These are phyloP conservation scores for Eulemur macaco DNA, from an alignment of 2,113 vertebrate genomes.

Conservation along the genomic window DNA sequence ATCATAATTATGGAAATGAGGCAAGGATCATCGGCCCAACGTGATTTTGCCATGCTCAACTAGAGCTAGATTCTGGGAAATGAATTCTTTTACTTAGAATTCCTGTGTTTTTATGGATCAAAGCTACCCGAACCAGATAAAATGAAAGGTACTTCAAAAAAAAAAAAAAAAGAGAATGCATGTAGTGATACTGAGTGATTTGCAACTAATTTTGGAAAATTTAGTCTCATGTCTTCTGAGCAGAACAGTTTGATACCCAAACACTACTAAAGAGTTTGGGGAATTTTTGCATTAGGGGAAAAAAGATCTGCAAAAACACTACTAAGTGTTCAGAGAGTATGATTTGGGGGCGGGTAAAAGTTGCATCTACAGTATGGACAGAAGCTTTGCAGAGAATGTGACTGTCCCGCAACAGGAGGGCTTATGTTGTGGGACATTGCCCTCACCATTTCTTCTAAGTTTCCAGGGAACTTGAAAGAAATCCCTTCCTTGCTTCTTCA, in stretches of 20 bases:
- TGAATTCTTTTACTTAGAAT: background rate
- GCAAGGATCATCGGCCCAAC: background rate
- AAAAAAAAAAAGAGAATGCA: background rate
- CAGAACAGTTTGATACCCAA: background rate
- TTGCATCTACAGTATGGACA: rapidly evolving
- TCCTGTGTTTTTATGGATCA: background rate
- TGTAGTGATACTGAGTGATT: background rate
- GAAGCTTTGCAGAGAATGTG: background rate
- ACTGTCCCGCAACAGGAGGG: background rate
- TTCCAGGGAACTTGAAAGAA: background rate
- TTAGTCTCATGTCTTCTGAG: background rate
- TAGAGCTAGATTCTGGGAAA: constrained; percentile 23
- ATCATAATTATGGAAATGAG: constrained; percentile 19
- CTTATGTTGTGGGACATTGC: rapidly evolving
- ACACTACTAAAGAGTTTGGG: background rate
- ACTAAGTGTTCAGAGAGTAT: too few species aligned
- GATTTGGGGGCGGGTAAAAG: too few species aligned
- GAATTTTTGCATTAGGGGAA: background rate
- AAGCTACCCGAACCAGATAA: background rate
- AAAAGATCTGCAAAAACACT: too few species aligned
- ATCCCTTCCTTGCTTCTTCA: background rate
- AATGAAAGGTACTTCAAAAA: background rate
- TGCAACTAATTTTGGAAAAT: background rate
- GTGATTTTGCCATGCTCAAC: background rate
- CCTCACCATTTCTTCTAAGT: background rate